These are phyloP conservation scores for Punctoribates punctum DNA, from an alignment of 2,888 invertebrate genomes.

Conservation along the genomic window DNA sequence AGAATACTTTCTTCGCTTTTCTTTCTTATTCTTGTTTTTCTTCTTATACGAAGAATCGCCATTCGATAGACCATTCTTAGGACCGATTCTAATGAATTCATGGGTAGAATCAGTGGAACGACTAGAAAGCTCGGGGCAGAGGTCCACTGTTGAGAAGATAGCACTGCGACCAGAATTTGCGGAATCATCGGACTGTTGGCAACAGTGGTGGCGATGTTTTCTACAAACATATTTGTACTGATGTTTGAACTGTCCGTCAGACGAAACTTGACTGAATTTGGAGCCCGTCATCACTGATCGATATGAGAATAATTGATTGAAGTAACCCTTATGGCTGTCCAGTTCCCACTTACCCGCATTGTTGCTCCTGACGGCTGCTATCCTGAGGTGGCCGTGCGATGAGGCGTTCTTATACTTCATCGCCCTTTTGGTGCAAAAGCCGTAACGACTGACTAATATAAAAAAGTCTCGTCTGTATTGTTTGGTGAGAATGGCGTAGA, in stretches of 20 bases:
- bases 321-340: background rate
- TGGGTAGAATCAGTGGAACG: slow-evolving; percentile 19
- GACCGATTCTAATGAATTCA: slow-evolving; percentile 5
- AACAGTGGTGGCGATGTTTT: slow-evolving; percentile 29
- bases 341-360: background rate
- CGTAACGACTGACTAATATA: slow-evolving; percentile 63
- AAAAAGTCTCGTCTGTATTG: slow-evolving; percentile 75
- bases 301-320: background rate
- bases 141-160: slow-evolving; percentile 38
- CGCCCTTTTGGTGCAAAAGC: slow-evolving; percentile 49
- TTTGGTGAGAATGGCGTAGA: slow-evolving; percentile 83
- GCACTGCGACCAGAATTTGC: slow-evolving; percentile 23
- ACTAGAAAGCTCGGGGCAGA: slow-evolving; percentile 35
- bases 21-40: background rate
- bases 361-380: background rate
- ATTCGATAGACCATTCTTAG: background rate
- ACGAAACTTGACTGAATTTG: slow-evolving; percentile 42
- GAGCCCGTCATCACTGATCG: slow-evolving; percentile 23
- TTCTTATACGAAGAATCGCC: background rate
- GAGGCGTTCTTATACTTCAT: slow-evolving; percentile 46
- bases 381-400: slow-evolving; percentile 17
- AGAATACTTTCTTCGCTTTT: slow-evolving; percentile 1
- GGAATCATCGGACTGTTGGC: background rate
- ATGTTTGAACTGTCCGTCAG: slow-evolving; percentile 38
- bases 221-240: slow-evolving; percentile 36